These are phyloP conservation scores for Neodiprion lecontei DNA, from an alignment of 1,140 invertebrate species.

Conservation along the genomic window DNA sequence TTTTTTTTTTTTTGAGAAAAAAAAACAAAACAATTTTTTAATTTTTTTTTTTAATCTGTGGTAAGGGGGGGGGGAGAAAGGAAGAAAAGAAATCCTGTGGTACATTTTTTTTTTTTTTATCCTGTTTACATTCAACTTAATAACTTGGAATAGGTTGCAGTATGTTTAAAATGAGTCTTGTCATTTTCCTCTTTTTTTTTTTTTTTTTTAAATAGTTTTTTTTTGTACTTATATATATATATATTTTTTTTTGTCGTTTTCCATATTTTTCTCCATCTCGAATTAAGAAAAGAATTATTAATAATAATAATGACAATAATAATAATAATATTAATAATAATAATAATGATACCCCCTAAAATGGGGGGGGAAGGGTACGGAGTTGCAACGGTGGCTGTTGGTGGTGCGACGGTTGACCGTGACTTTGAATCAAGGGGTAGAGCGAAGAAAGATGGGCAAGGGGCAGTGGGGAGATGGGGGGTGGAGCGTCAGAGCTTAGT, in stretches of 20 bases:
- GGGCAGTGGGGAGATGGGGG: too few species aligned
- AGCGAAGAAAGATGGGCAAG: neutral
- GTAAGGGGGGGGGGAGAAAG: neutral
- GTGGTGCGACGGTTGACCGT: neutral
- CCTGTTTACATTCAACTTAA: neutral
- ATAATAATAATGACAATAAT: neutral
- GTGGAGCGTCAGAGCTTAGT: conserved; percentile 31
- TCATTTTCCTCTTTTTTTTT: neutral
- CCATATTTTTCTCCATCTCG: too few species aligned
- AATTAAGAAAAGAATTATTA: neutral
- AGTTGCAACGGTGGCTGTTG: neutral
- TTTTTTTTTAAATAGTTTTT: neutral
- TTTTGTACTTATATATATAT: neutral
- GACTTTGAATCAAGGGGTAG: neutral
- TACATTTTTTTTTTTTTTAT: neutral
- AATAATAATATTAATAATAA: neutral
- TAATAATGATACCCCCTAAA: too few species aligned
- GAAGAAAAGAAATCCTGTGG: neutral
- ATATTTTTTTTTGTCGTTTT: neutral
- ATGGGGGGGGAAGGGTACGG: too few species aligned
- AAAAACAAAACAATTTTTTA: neutral
- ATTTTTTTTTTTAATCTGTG: neutral
- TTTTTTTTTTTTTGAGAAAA: neutral
- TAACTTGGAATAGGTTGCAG: neutral
- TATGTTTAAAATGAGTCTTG: neutral